phyloP scores from a whole-genome alignment of 2,113 vertebrate species.

The Eleginops maclovinus region DNA sequence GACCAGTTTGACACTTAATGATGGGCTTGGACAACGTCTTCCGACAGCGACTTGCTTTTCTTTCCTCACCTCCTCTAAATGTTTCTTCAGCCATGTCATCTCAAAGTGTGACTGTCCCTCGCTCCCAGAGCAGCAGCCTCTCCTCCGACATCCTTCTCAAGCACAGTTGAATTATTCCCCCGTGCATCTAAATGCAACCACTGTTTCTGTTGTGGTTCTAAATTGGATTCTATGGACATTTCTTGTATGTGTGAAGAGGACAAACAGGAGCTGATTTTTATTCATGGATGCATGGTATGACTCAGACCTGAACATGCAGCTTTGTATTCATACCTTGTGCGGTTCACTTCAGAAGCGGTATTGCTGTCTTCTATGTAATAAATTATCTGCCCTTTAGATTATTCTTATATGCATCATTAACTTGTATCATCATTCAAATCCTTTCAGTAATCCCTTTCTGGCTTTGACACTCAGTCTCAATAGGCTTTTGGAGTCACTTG shows the following conservation, averaged over 20 bases:
- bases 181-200: constrained; percentile 36
- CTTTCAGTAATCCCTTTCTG: not conserved
- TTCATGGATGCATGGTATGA: not conserved
- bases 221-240: constrained; percentile 58
- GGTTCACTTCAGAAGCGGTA: not conserved
- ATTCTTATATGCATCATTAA: not conserved
- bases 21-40: constrained; percentile 1
- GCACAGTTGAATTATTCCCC: constrained; percentile 49
- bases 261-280: not conserved
- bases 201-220: constrained; percentile 53
- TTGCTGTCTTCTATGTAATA: not conserved
- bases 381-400: not conserved
- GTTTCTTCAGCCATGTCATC: constrained; percentile 31
- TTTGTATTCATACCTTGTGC: not conserved
- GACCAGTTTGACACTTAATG: not conserved
- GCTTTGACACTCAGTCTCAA: not conserved
- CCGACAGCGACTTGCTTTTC: constrained; percentile 2
- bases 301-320: constrained; percentile 1
- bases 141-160: constrained; percentile 19
- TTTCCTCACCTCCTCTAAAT: constrained; percentile 13
- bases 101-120: constrained; percentile 45
- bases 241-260: constrained; percentile 44
- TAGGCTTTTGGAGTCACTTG: constrained; percentile 6
- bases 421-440: not conserved
- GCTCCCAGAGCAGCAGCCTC: constrained; percentile 42